These are phyloP conservation scores for Macrotis lagotis DNA, from an alignment of 2,113 vertebrate species.

Conservation along the genomic window DNA sequence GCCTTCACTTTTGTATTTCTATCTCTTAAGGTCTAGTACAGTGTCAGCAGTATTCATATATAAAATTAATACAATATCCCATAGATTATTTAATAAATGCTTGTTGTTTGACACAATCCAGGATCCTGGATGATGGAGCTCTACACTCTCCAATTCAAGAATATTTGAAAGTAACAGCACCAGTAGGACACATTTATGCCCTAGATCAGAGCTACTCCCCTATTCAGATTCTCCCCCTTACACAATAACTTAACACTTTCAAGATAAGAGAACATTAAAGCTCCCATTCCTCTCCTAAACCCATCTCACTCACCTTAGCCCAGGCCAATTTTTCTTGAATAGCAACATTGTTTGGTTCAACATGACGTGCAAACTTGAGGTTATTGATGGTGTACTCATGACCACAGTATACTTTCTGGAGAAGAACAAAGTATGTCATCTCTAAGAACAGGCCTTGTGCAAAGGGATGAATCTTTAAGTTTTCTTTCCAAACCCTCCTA, in stretches of 20 bases:
- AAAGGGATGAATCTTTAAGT: rapidly evolving
- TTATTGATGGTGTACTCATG: slow-evolving; percentile 99
- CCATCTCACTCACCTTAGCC: slow-evolving; percentile 89
- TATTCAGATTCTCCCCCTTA: background rate
- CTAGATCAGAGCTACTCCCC: background rate
- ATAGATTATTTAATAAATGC: background rate
- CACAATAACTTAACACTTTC: background rate
- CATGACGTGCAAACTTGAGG: slow-evolving; percentile 95
- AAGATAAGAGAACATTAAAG: background rate
- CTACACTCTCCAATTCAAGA: background rate
- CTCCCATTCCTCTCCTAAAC: rapidly evolving
- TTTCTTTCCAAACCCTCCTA: rapidly evolving
- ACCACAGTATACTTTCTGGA: slow-evolving; percentile 94
- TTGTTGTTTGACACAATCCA: background rate
- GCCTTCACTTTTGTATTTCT: background rate
- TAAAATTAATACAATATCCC: background rate
- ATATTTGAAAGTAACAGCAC: background rate
- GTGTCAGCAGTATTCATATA: background rate
- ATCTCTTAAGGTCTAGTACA: background rate
- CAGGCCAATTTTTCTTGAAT: slow-evolving; percentile 92
- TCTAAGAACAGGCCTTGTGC: background rate
- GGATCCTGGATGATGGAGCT: background rate
- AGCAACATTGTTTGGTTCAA: slow-evolving; percentile 90
- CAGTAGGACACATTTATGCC: background rate
- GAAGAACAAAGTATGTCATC: background rate